phyloP scores from a whole-genome alignment of 2,113 vertebrate genomes.

The Menidia beryllina region DNA sequence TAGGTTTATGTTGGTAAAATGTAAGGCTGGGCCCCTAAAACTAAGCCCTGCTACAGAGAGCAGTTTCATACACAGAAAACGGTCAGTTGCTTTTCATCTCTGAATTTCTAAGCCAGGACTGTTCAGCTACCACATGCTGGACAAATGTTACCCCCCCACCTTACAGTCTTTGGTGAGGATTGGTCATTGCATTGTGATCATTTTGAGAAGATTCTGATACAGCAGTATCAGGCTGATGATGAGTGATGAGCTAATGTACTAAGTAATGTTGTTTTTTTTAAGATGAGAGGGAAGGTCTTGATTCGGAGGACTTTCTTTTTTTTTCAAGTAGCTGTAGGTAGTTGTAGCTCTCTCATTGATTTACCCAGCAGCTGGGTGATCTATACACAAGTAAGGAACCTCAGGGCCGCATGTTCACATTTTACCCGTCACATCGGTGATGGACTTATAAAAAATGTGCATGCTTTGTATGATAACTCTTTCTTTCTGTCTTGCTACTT shows the following conservation, averaged over 20 bases:
- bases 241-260: background rate
- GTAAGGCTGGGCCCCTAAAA: too few species aligned
- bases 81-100: too few species aligned
- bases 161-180: too few species aligned
- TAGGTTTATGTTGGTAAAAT: too few species aligned
- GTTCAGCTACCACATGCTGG: too few species aligned
- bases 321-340: constrained; percentile 6
- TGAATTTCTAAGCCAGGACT: too few species aligned
- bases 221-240: background rate
- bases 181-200: background rate
- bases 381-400: constrained; percentile 66
- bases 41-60: too few species aligned
- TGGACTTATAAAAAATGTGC: background rate
- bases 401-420: constrained; percentile 52
- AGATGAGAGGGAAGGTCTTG: background rate
- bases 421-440: constrained; percentile 9
- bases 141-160: too few species aligned
- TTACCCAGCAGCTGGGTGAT: constrained; percentile 49
- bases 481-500: background rate
- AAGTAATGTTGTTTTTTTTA: background rate
- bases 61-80: too few species aligned
- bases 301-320: background rate
- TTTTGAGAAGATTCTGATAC: background rate
- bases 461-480: constrained; percentile 25
- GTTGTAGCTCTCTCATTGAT: background rate